These are phyloP conservation scores for Litocranius walleri DNA, from an alignment of 2,113 vertebrate species.

Conservation along the genomic window DNA sequence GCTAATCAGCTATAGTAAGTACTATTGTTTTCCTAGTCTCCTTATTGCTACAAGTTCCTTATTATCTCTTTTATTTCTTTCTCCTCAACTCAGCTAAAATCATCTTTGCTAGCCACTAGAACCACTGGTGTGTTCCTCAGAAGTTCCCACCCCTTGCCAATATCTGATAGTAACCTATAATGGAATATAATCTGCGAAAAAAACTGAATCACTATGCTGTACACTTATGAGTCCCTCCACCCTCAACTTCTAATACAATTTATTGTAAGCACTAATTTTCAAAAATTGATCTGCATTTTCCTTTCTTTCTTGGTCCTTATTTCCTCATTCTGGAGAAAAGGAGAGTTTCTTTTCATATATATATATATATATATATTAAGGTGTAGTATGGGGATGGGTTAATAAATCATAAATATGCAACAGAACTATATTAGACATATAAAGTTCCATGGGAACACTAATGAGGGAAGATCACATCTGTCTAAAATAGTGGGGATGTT, in stretches of 20 bases:
- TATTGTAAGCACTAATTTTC: background rate
- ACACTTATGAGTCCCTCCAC: background rate
- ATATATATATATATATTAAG: background rate
- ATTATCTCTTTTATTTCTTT: background rate
- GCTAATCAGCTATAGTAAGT: background rate
- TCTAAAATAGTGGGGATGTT: background rate
- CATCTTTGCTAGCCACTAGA: background rate
- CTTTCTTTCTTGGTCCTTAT: background rate
- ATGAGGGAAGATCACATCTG: background rate
- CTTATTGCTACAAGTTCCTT: background rate
- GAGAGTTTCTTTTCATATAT: background rate
- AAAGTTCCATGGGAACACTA: background rate
- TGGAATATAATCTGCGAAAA: background rate
- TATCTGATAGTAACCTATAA: background rate
- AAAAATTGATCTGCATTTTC: background rate
- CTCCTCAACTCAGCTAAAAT: background rate
- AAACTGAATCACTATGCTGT: background rate
- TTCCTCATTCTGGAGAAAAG: constrained; percentile 22
- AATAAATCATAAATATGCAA: constrained; percentile 10
- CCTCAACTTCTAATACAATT: background rate
- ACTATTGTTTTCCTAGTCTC: background rate
- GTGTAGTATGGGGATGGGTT: background rate
- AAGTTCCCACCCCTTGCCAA: background rate
- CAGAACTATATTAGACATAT: background rate
- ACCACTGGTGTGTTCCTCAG: background rate